Evolutionary conservation across 2,888 invertebrate genomes (phyloP), one percentile per base, ranked within the genome.

Genomic region (Acanthosepion lycidas): DNA sequence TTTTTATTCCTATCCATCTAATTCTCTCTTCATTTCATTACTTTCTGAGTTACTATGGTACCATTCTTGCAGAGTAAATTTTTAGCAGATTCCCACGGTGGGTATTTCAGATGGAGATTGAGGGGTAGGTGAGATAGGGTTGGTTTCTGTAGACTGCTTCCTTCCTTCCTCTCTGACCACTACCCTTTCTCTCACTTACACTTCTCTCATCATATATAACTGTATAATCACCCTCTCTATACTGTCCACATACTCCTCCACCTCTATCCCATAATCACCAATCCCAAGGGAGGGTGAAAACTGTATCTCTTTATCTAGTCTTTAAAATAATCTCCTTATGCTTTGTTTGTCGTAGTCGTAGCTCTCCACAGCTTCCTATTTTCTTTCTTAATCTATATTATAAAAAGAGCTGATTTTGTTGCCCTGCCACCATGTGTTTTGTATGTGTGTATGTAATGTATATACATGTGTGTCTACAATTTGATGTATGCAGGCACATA

Each of bases 31-130:
- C 78, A 33, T 78, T 15, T 33, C 33, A n/a, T 33, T 33, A n/a
- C 33, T 78, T 33, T 78, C 78, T 78, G 78, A 78, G 42, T 42
- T 42, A 2, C 78, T 78, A 15, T 78, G 78, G n/a, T 78, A 33
- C 78, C 33, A n/a, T n/a, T 78, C 78, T 78, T 78, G 78, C 78
- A 78, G 78, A 78, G 78, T 78, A n/a, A 78, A n/a, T n/a, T 78
- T 78, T 78, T 78, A n/a, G n/a, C 20, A 78, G 78, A 78, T 78
- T 78, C 78, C 78, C 78, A 78, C 78, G 78, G 78, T 78, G 78
- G 78, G 78, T 78, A 78, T 78, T 78, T 78, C 12, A n/a, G 33
- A 78, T 78, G 78, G n/a, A 78, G n/a, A n/a, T 9, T 4, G n/a
- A n/a, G 28, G 28, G 78, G 78, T n/a, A 5, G 78, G 78, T 5